Evolutionary conservation across 2,888 invertebrate genomes (phyloP), one percentile per base, ranked within the genome.

Genomic region (Salticus scenicus): DNA sequence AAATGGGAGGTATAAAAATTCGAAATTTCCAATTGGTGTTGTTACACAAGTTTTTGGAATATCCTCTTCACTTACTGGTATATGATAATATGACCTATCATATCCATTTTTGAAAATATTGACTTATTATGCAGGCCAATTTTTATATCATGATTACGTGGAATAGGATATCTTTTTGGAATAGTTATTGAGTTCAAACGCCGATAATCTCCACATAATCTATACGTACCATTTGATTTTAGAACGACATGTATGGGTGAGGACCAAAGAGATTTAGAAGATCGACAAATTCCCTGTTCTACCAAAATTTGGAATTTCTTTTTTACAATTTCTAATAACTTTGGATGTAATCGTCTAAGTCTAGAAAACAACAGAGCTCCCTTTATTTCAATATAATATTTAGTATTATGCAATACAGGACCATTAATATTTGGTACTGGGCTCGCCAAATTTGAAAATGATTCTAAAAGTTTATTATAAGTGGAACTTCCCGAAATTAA

Each of bases 241-340:
- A 69, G 57, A 4, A 87, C 87, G 27, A 84, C 33, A n/a, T 85
- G 78, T 12, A 75, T 41, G 5, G 81, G 69, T 8, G 37, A 24
- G 12, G 81, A 28, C 47, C 64, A 80, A 14, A 7, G 27, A 14
- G 42, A 64, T 47, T 73, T 80, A 28, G 80, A 80, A 30, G 71
- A 66, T 72, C 33, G 14, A 27, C 63, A 80, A n/a, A 75, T 76
- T 33, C 69, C 74, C 37, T 66, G 31, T 7, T 33, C 41, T 0
- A 79, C 10, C 28, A 78, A 33, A 31, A 30, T 37, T 31, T 33
- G 27, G 27, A 74, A 74, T 20, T 74, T 63, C 51, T 37, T 63
- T 24, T 74, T 74, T 20, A 33, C 63, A 0, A 47, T 37, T 30
- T 31, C 27, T 24, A 74, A 28, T 28, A 51, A 51, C n/a, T 74